phyloP scores from a whole-genome alignment of 2,888 invertebrate genomes.

The Melieria omissa region DNA sequence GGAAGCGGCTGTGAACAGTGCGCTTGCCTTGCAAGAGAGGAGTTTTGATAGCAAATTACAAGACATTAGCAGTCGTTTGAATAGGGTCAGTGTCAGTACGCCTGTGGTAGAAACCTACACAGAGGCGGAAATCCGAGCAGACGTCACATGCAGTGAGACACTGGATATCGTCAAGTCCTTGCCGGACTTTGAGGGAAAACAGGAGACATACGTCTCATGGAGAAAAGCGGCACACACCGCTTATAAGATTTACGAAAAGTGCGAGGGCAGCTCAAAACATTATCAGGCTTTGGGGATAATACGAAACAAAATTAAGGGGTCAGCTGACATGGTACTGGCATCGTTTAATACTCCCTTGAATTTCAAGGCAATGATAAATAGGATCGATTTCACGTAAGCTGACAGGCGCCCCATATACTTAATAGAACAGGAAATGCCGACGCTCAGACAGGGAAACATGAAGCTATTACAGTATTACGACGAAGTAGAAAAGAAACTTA shows the following conservation, averaged over 20 bases:
- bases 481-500: no score
- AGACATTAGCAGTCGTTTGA: neutral
- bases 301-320: slow-evolving; percentile 36
- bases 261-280: slow-evolving; percentile 30
- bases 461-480: no score
- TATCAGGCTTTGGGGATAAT: slow-evolving; percentile 38
- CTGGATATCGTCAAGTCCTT: slow-evolving; percentile 21
- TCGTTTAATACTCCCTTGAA: slow-evolving; percentile 37
- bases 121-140: slow-evolving; percentile 10
- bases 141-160: slow-evolving; percentile 5
- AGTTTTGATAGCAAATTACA: slow-evolving; percentile 14
- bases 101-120: slow-evolving; percentile 6
- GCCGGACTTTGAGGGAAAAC: slow-evolving; percentile 19
- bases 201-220: slow-evolving; percentile 29
- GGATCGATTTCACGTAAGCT: slow-evolving; percentile 37
- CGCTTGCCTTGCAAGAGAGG: slow-evolving; percentile 24
- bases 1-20: slow-evolving; percentile 25
- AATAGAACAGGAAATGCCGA: neutral
- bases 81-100: neutral
- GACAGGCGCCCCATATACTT: slow-evolving; percentile 36
- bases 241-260: slow-evolving; percentile 30
- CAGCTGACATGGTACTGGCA: slow-evolving; percentile 30
- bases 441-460: no score
- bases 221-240: slow-evolving; percentile 34
- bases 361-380: slow-evolving; percentile 37